These are phyloP conservation scores for Gastrophysa polygoni DNA, from an alignment of 2,888 invertebrate genomes.

Conservation along the genomic window DNA sequence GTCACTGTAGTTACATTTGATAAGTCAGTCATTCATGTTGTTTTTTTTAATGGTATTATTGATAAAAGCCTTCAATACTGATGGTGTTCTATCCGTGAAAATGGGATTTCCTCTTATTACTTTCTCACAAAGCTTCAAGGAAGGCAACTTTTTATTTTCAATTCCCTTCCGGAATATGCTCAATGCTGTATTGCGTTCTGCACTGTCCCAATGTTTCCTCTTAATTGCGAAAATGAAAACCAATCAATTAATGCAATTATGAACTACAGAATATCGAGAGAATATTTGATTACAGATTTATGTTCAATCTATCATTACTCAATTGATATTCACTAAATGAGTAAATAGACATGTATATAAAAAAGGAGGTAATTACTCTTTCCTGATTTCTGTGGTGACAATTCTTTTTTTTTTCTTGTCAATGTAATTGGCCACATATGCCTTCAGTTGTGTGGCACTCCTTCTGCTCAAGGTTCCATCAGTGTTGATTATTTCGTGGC, in stretches of 20 bases:
- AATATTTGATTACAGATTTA: no score
- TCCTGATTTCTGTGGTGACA: background rate
- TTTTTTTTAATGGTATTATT: conserved; percentile 14
- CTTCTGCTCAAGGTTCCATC: background rate
- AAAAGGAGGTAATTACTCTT: conserved; percentile 4
- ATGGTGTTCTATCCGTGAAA: conserved; percentile 9
- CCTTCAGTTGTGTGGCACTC: conserved; percentile 9
- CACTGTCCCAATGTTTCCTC: conserved; percentile 1
- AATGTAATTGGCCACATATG: conserved; percentile 1
- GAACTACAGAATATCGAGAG: background rate
- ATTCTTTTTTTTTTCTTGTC: background rate
- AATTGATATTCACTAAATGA: background rate
- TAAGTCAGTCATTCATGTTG: no score
- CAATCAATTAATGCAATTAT: background rate
- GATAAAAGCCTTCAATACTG: conserved; percentile 13
- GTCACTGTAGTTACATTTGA: no score
- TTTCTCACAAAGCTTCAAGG: conserved; percentile 1
- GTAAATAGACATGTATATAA: background rate
- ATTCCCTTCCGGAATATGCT: background rate
- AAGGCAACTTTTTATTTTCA: conserved; percentile 1
- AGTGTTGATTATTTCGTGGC: background rate
- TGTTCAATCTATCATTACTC: background rate
- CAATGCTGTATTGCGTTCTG: background rate
- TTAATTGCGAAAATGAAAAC: background rate
- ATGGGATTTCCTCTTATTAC: conserved; percentile 2